Base-by-base conservation (phyloP, 2,888 invertebrate species). In the Graphium colonna region DNA sequence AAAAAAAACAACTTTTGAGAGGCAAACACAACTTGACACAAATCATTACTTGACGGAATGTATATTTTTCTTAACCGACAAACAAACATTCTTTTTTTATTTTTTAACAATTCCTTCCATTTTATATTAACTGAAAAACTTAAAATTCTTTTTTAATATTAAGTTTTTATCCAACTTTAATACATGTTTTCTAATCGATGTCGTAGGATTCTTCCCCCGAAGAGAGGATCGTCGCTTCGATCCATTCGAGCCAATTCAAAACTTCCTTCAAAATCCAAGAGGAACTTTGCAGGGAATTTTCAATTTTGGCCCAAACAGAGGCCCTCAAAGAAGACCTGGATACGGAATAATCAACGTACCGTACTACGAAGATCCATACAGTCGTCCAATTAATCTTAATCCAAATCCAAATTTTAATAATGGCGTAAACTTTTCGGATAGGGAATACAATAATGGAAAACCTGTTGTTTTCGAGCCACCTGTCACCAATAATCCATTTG, bases 201-300 rank as follows among this genome's bases (percentile, higher is more conserved):
- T 55, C 51, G 21, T 72, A 81, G 82, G 77, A 57, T 78, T 78
- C 67, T 77, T 71, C 59, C 71, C 69, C 9, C 68, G 63, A 62
- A 65, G 75, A 33, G 69, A 71, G 17, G 67, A 71, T 26, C 65
- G 71, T 8, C 65, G 71, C 28, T 62, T 66, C 55, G 60, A 59
- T 3, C 60, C 64, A 16, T 58, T 65, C 18, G 67, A 64, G 26
- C 48, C 16, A 51, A 60, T 15, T 10, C 57, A 48, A 56, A 68
- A 68, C 45, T 53, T 69, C 18, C 42, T 72, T 3, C 63, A 67
- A 9, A 61, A 61, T 7, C 57, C 68, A 1, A 68, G 61, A 15
- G 69, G 70, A 51, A 67, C 67, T n/a, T 10, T 75, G 0, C 60
- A 65, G 9, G 67, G 70, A 0, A 44, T 75, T 7, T 60, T 75